A percentile compares a stretch with the other conserved stretches of the same genome.
phyloP scores from a whole-genome alignment of 2,797 vertebrate species.

The Helostoma temminkii region DNA sequence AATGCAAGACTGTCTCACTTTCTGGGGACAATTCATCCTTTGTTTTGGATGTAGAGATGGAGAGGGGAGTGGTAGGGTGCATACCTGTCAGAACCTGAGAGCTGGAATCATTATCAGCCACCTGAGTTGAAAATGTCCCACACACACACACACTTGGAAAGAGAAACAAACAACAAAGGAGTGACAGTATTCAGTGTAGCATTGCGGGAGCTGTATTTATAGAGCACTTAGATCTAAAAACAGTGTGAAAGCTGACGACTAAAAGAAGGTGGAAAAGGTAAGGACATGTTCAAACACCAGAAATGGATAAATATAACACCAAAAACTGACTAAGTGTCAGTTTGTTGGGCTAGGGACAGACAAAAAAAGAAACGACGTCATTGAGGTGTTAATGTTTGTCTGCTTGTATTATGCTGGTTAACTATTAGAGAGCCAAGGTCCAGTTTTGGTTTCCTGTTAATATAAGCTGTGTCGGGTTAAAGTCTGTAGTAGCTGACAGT shows the following conservation, averaged over 20 bases:
- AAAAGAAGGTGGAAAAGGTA: not conserved
- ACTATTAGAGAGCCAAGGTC: constrained; percentile 62
- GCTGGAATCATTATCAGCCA: constrained; percentile 53
- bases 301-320: not conserved
- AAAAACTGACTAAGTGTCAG: not conserved
- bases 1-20: constrained; percentile 59
- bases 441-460: constrained; percentile 4
- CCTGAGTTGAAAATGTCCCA: constrained; percentile 51
- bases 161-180: not conserved
- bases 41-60: constrained; percentile 66
- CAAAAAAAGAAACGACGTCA: constrained; percentile 5
- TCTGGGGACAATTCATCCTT: constrained; percentile 75
- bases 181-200: constrained; percentile 9
- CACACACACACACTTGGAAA: not conserved
- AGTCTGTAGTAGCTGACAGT: constrained; percentile 17
- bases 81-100: constrained; percentile 71
- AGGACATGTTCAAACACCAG: constrained; percentile 2
- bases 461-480: constrained; percentile 22
- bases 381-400: constrained; percentile 70
- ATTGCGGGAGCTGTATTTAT: constrained; percentile 50
- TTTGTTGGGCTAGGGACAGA: not conserved
- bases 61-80: constrained; percentile 47
- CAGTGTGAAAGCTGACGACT: not conserved
- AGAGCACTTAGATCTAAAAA: constrained; percentile 56
- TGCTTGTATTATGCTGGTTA: constrained; percentile 51